phyloP scores from a whole-genome alignment of 2,888 invertebrate genomes.

The Apodemia zela region DNA sequence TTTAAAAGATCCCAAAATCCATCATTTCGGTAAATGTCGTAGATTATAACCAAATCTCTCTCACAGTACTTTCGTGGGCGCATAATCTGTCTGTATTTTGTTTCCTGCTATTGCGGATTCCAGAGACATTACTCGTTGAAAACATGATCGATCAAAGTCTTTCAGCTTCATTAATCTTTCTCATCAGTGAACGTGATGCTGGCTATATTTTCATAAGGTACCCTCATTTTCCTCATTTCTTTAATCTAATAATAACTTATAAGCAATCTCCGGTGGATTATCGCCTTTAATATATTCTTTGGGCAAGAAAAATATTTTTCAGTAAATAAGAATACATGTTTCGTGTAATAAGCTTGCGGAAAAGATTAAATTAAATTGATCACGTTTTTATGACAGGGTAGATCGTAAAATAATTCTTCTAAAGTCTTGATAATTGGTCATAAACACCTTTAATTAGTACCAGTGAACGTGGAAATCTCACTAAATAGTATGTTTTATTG shows the following conservation, averaged over 20 bases:
- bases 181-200: slow-evolving; percentile 52
- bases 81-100: slow-evolving; percentile 20
- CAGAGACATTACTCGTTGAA: slow-evolving; percentile 30
- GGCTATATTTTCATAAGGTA: slow-evolving; percentile 55
- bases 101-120: slow-evolving; percentile 19
- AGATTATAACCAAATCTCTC: slow-evolving; percentile 9
- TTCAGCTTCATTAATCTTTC: slow-evolving; percentile 74
- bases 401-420: no score
- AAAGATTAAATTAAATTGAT: no score
- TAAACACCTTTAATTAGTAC: no score
- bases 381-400: no score
- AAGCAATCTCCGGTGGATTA: slow-evolving; percentile 20
- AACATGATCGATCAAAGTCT: slow-evolving; percentile 75
- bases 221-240: slow-evolving; percentile 57
- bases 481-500: no score
- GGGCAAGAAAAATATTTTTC: neutral
- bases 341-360: neutral
- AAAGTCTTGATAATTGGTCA: no score
- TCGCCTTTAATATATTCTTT: slow-evolving; percentile 19
- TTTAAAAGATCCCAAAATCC: neutral
- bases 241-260: slow-evolving; percentile 36
- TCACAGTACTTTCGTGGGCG: slow-evolving; percentile 8
- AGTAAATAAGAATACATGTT: neutral
- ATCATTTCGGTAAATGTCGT: slow-evolving; percentile 1
- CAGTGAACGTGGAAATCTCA: no score